Evolutionary conservation across 1,140 invertebrate genomes (phyloP).

Genomic region (Metopolophium dirhodum): DNA sequence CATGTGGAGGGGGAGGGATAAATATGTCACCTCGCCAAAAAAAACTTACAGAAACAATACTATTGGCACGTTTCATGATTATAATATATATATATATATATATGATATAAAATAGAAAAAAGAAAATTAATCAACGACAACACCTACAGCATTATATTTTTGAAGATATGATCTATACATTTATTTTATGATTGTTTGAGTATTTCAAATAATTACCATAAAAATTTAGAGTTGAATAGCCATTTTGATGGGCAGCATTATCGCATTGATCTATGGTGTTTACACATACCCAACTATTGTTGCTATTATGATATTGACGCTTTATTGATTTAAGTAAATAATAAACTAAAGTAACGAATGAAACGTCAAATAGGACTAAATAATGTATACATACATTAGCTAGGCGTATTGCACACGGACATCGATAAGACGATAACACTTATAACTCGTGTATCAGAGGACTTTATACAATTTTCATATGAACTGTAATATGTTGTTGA

Average conservation of each 20-base stretch:
- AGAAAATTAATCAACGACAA: no score
- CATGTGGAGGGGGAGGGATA: no score
- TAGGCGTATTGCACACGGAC: background rate
- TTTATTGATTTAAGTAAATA: background rate
- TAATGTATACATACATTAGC: background rate
- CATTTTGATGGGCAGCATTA: background rate
- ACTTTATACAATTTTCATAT: constrained; percentile 10
- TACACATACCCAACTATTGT: background rate
- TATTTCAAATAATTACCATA: background rate
- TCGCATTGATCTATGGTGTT: background rate
- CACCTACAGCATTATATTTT: background rate
- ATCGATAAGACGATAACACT: background rate
- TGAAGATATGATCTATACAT: background rate
- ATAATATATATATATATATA: background rate
- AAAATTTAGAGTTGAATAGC: background rate
- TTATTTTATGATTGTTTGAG: background rate
- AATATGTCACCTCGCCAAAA: no score
- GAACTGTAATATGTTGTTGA: background rate
- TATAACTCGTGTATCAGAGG: background rate
- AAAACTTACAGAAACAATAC: background rate
- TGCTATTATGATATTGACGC: background rate
- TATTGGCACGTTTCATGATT: background rate
- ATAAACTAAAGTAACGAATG: background rate
- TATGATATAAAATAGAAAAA: no score
- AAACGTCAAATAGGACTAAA: background rate